Conservation (phyloP, 2,888 invertebrate species). For the Drosophila anomalata region DNA sequence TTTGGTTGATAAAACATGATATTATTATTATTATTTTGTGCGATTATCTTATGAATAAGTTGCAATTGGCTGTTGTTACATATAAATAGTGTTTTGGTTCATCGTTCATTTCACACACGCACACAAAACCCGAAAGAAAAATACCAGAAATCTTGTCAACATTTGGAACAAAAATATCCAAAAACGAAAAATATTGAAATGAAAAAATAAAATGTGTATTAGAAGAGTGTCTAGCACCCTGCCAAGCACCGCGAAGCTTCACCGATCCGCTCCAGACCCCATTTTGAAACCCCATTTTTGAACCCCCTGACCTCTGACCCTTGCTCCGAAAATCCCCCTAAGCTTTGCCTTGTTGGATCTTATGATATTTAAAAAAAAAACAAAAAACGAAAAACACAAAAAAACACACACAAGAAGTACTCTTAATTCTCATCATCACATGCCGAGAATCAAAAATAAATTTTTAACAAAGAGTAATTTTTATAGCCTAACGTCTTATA, state of each 20-base stretch:
- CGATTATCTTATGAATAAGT: slow-evolving; percentile 55
- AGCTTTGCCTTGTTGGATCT: slow-evolving; percentile 38
- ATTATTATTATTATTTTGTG: slow-evolving; percentile 21
- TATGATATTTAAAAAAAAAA: slow-evolving; percentile 14
- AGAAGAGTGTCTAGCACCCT: slow-evolving; percentile 3
- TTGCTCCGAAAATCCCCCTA: background rate
- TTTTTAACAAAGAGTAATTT: slow-evolving; percentile 28
- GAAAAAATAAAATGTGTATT: background rate
- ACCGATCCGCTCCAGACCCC: slow-evolving; percentile 2
- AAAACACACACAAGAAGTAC: background rate
- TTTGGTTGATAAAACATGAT: slow-evolving; percentile 24
- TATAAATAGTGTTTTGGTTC: slow-evolving; percentile 54
- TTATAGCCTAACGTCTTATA: slow-evolving; percentile 58
- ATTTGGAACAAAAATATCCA: too few relatives aligned
- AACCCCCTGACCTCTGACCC: slow-evolving; percentile 2
- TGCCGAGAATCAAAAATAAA: slow-evolving; percentile 16
- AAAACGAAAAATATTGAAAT: background rate
- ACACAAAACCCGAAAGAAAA: slow-evolving; percentile 32
- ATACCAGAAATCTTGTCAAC: background rate
- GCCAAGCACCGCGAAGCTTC: slow-evolving; percentile 26
- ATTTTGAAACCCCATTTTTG: background rate
- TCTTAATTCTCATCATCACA: slow-evolving; percentile 20
- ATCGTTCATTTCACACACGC: slow-evolving; percentile 45
- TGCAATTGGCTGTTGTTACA: slow-evolving; percentile 77
- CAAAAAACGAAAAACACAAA: background rate